Evolutionary conservation across 2,113 vertebrate genomes (phyloP).

Genomic region (Cavia aperea): DNA sequence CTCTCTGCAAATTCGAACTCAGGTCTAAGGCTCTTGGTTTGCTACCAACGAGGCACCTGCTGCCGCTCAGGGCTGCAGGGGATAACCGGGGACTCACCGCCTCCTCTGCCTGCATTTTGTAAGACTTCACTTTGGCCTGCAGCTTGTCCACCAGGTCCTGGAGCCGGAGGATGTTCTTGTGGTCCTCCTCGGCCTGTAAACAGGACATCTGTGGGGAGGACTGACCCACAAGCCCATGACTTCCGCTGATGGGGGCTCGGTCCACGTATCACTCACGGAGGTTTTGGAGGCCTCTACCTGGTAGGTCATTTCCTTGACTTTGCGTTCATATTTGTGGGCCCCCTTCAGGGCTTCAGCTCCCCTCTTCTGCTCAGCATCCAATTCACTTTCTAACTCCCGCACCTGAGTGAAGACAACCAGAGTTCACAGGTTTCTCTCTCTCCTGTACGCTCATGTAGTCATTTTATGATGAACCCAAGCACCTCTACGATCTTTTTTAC

Average conservation of each 20-base stretch:
- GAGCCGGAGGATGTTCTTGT: constrained; percentile 82
- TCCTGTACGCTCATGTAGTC: fast-evolving
- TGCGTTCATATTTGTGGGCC: constrained; percentile 76
- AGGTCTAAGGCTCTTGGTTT: background rate
- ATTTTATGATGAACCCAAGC: background rate
- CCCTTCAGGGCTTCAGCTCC: constrained; percentile 79
- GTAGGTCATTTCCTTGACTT: constrained; percentile 79
- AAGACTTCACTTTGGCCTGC: constrained; percentile 87
- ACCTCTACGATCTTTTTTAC: background rate
- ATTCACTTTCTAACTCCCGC: constrained; percentile 78
- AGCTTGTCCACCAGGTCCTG: constrained; percentile 88
- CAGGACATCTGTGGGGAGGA: background rate
- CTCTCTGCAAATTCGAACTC: background rate
- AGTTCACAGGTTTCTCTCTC: background rate
- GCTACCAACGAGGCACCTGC: fast-evolving
- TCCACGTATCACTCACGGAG: fast-evolving
- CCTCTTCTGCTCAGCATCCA: constrained; percentile 80
- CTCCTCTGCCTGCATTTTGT: constrained; percentile 84
- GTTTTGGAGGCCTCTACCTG: constrained; percentile 62
- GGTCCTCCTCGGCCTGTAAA: constrained; percentile 83
- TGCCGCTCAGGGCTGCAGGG: background rate
- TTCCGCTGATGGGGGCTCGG: too few relatives aligned
- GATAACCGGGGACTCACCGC: constrained; percentile 69
- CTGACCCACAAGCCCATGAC: fast-evolving
- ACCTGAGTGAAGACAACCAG: constrained; percentile 70